Evolutionary conservation across 2,113 vertebrate genomes (phyloP).

Genomic region (Varanus komodoensis): DNA sequence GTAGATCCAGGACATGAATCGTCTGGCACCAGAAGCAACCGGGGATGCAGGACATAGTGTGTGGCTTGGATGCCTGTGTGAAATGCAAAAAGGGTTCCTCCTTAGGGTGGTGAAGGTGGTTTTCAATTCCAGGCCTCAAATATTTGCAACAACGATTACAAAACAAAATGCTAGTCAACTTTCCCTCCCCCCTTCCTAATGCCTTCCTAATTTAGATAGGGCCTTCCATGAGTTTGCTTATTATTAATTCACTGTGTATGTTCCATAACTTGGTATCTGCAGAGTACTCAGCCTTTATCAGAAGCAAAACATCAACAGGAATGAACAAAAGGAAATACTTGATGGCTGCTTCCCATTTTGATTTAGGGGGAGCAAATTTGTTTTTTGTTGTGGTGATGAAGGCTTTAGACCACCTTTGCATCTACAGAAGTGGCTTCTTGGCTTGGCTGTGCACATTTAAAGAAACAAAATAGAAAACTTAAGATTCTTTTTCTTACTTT

Average conservation of each 20-base stretch:
- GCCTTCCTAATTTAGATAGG: not conserved
- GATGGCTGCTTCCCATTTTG: not conserved
- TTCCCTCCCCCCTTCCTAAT: no score
- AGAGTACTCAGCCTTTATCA: not conserved
- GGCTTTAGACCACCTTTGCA: not conserved
- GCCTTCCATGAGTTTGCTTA: not conserved
- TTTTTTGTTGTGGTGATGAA: not conserved
- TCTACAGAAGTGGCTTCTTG: not conserved
- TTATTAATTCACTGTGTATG: not conserved
- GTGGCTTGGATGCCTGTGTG: not conserved
- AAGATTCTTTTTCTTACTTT: no score
- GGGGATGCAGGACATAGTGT: not conserved
- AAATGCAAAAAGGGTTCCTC: not conserved
- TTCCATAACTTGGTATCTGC: not conserved
- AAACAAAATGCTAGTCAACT: not conserved
- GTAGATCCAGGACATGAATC: not conserved
- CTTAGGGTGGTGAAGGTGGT: not conserved
- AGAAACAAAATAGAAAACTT: not conserved
- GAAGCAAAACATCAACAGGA: not conserved
- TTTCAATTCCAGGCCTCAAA: not conserved
- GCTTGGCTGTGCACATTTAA: not conserved
- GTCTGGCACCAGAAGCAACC: not conserved
- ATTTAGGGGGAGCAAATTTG: no score
- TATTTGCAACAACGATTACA: not conserved
- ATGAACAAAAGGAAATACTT: not conserved